Percentiles rank a stretch among this genome's conserved stretches.
phyloP scores from a whole-genome alignment of 2,113 vertebrate species.

The Pachypanchax playfairii region DNA sequence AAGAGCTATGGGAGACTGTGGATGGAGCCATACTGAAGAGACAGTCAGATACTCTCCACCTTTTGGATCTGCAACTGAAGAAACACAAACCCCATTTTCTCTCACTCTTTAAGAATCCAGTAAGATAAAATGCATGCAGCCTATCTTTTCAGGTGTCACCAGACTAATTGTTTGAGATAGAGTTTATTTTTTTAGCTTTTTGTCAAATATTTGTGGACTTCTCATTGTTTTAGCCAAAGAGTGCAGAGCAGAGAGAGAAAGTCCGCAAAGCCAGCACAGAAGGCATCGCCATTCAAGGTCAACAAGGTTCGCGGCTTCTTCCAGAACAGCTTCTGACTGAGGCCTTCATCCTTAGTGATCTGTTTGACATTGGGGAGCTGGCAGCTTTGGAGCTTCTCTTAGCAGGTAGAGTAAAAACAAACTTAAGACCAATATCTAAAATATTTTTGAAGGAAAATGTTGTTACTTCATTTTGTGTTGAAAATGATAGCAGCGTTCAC shows the following conservation, averaged over 20 bases:
- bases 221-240: conserved; percentile 85
- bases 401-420: conserved; percentile 85
- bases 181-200: background rate
- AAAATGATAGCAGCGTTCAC: background rate
- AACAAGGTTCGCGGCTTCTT: conserved; percentile 91
- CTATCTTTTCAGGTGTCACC: background rate
- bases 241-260: conserved; percentile 93
- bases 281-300: conserved; percentile 95
- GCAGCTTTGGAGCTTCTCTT: conserved; percentile 94
- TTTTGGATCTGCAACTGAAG: conserved; percentile 92
- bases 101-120: conserved; percentile 95
- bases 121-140: conserved; percentile 63
- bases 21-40: conserved; percentile 89
- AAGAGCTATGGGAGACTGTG: conserved; percentile 93
- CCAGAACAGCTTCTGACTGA: conserved; percentile 94
- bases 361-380: conserved; percentile 95
- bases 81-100: conserved; percentile 96
- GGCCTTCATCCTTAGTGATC: conserved; percentile 96
- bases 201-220: background rate
- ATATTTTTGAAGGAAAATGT: background rate
- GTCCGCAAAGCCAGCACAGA: conserved; percentile 96
- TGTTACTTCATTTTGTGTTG: background rate
- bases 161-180: background rate
- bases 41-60: conserved; percentile 90
- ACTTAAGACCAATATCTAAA: background rate